These are phyloP conservation scores for Picus viridis DNA, from an alignment of 2,797 vertebrate genomes.

Conservation along the genomic window DNA sequence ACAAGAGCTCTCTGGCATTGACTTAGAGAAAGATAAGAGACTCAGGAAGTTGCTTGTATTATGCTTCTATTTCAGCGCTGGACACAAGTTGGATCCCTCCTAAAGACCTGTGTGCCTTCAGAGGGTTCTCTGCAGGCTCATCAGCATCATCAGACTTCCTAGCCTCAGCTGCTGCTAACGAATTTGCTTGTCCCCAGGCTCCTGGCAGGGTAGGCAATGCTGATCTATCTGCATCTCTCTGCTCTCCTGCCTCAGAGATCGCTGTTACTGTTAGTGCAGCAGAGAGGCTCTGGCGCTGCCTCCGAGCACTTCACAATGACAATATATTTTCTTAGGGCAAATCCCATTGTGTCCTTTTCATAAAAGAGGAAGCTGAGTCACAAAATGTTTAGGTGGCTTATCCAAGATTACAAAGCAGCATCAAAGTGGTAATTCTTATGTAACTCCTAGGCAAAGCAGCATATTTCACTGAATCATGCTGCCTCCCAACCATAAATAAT, in stretches of 20 bases:
- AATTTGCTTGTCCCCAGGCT: not conserved
- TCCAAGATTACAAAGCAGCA: not conserved
- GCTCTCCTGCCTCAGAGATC: not conserved
- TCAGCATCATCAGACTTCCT: not conserved
- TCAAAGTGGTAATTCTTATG: not conserved
- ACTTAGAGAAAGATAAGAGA: too few relatives aligned
- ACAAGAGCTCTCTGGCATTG: not conserved
- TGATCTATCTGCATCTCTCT: not conserved
- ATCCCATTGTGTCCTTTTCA: not conserved
- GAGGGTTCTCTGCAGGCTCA: too few relatives aligned
- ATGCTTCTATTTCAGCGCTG: too few relatives aligned
- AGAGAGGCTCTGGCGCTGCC: not conserved
- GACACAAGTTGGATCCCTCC: too few relatives aligned
- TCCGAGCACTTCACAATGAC: not conserved
- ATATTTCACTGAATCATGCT: slow-evolving; percentile 33
- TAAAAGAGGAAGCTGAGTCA: not conserved
- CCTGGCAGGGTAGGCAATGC: not conserved
- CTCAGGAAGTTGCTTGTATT: too few relatives aligned
- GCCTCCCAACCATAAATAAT: not conserved
- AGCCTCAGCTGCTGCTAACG: not conserved
- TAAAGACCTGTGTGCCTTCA: too few relatives aligned
- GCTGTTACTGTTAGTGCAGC: not conserved
- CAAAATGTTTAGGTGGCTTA: slow-evolving; percentile 16
- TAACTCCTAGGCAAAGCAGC: slow-evolving; percentile 2
- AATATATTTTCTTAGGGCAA: not conserved